Conservation (phyloP, 2,113 vertebrate species). For the Sapajus apella region DNA sequence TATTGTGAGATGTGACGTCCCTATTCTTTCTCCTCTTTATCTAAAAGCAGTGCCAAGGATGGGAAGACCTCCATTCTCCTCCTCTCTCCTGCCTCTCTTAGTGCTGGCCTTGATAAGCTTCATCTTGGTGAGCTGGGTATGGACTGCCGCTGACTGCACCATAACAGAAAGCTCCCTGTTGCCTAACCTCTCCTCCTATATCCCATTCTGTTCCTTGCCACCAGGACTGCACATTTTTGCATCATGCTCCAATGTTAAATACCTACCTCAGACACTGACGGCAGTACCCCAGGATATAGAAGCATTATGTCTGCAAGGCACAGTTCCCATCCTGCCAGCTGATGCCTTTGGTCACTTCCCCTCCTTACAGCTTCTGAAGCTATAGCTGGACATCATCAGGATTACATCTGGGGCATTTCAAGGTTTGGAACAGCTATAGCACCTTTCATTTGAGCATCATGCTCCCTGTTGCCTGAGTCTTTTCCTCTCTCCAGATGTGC, state of each 20-base stretch:
- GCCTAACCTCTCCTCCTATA: slow-evolving; percentile 29
- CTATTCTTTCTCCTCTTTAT: background rate
- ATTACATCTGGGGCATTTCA: slow-evolving; percentile 17
- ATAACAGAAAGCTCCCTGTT: slow-evolving; percentile 23
- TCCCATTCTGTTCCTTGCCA: background rate
- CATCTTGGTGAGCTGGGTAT: background rate
- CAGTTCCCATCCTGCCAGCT: background rate
- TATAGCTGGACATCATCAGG: background rate
- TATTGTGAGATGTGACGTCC: background rate
- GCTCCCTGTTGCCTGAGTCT: slow-evolving; percentile 21
- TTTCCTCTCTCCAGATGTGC: background rate
- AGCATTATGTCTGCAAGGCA: slow-evolving; percentile 45
- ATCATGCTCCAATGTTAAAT: slow-evolving; percentile 45
- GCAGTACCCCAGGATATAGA: background rate
- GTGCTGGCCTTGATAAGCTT: background rate
- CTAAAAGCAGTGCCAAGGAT: slow-evolving; percentile 6
- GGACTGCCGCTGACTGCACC: slow-evolving; percentile 42
- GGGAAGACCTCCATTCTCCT: background rate
- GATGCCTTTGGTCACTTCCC: slow-evolving; percentile 8
- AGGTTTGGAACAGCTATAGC: slow-evolving; percentile 3
- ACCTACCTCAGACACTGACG: background rate
- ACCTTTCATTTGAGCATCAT: slow-evolving; percentile 50
- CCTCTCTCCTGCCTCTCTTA: background rate
- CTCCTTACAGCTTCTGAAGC: slow-evolving; percentile 26
- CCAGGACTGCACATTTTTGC: slow-evolving; percentile 31